A percentile compares a stretch with the other conserved stretches of the same genome.
phyloP scores from a whole-genome alignment of 1,140 invertebrate genomes.

The Oryctes rhinoceros region DNA sequence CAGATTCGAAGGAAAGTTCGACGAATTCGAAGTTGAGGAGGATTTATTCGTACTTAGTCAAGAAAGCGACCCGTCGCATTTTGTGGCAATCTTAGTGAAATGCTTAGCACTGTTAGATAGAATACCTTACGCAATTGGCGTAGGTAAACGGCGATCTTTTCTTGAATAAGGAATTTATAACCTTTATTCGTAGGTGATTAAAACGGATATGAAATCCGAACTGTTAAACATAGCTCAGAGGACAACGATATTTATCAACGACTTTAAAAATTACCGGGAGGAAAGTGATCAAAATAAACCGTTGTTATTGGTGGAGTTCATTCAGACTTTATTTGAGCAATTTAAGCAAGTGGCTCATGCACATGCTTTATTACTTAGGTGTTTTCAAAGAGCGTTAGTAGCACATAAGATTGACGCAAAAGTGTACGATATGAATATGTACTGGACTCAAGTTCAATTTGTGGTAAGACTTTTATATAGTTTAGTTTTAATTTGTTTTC shows the following conservation, averaged over 20 bases:
- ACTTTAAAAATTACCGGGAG: slow-evolving; percentile 59
- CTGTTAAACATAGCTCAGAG: slow-evolving; percentile 78
- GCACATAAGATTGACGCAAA: slow-evolving; percentile 66
- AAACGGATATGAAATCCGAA: slow-evolving; percentile 82
- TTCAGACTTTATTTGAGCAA: slow-evolving; percentile 76
- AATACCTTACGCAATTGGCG: slow-evolving; percentile 84
- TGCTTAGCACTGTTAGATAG: slow-evolving; percentile 86
- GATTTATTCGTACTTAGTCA: slow-evolving; percentile 71
- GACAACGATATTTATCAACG: slow-evolving; percentile 79
- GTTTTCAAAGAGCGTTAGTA: slow-evolving; percentile 68
- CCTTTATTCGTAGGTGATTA: slow-evolving; percentile 69
- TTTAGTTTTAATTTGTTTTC: no score
- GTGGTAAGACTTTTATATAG: slow-evolving; percentile 69
- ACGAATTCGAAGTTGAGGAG: slow-evolving; percentile 66
- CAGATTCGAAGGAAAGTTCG: slow-evolving; percentile 42
- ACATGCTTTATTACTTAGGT: slow-evolving; percentile 71
- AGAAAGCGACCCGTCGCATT: slow-evolving; percentile 75
- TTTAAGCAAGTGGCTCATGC: slow-evolving; percentile 76
- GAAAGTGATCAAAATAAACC: slow-evolving; percentile 52
- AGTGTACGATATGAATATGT: slow-evolving; percentile 81
- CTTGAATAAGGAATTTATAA: not conserved
- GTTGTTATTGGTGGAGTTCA: slow-evolving; percentile 65
- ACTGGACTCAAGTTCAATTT: slow-evolving; percentile 89
- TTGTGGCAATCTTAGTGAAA: slow-evolving; percentile 84
- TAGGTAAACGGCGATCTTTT: slow-evolving; percentile 58